A percentile compares a stretch with the other conserved stretches of the same genome.
Evolutionary conservation across 2,797 vertebrate species (phyloP).

Genomic region (Mycteria americana): DNA sequence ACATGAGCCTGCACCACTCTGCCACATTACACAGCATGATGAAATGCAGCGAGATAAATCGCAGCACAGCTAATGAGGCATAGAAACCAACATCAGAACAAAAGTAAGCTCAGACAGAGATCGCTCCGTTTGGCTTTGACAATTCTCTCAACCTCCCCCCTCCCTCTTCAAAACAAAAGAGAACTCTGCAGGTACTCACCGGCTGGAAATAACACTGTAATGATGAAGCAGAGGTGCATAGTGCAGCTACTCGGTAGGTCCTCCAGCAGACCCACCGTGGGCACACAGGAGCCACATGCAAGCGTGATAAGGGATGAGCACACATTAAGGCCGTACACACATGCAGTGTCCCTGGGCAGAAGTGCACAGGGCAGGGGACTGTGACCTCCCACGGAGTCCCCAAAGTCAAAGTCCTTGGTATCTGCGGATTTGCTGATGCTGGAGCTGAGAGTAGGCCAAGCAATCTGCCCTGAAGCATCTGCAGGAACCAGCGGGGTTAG

Average conservation of each 20-base stretch:
- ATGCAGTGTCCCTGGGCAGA: background rate
- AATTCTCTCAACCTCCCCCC: background rate
- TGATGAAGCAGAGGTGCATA: background rate
- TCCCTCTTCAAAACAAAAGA: background rate
- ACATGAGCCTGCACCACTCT: background rate
- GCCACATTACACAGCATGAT: background rate
- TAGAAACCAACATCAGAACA: background rate
- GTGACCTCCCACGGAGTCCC: background rate
- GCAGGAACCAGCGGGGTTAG: background rate
- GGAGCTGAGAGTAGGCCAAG: background rate
- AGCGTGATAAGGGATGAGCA: accelerated
- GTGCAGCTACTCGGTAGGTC: accelerated
- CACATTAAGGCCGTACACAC: accelerated
- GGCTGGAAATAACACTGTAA: background rate
- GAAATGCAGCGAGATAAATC: background rate
- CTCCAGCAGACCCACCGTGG: background rate
- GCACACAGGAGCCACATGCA: background rate
- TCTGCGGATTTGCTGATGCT: background rate
- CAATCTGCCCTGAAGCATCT: background rate
- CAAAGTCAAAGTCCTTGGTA: background rate
- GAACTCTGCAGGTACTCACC: background rate
- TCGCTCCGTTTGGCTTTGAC: background rate
- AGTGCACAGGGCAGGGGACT: background rate
- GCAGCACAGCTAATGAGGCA: background rate
- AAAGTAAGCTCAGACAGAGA: background rate